These are phyloP conservation scores for Rhinichthys klamathensis DNA, from an alignment of 2,113 vertebrate species.

Conservation along the genomic window DNA sequence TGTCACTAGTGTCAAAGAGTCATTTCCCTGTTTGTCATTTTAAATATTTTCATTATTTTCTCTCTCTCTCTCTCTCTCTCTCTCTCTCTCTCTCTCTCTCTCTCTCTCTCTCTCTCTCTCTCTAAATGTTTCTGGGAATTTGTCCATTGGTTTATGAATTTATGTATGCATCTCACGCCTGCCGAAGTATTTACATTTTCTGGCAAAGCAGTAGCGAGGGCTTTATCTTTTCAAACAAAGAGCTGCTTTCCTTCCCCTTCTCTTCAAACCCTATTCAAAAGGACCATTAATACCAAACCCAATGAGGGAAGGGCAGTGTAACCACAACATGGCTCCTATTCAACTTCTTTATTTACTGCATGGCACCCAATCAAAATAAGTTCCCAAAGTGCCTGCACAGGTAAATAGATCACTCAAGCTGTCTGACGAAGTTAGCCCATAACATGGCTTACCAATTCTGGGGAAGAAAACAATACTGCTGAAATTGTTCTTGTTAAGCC, in stretches of 20 bases:
- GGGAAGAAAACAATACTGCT: constrained; percentile 9
- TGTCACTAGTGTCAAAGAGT: neutral
- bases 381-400: constrained; percentile 61
- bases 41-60: neutral
- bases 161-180: constrained; percentile 35
- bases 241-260: constrained; percentile 79
- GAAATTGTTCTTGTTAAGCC: neutral
- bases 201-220: constrained; percentile 49
- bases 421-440: neutral
- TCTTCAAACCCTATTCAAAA: constrained; percentile 69
- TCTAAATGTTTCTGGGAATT: constrained; percentile 27
- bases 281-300: constrained; percentile 60
- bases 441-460: constrained; percentile 19
- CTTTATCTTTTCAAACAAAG: constrained; percentile 76
- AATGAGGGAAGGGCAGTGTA: constrained; percentile 67
- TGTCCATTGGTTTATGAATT: constrained; percentile 48
- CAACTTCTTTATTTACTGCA: constrained; percentile 76
- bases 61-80: constrained; percentile 29
- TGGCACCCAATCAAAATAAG: constrained; percentile 71
- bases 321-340: constrained; percentile 70
- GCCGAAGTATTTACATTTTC: constrained; percentile 55
- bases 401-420: constrained; percentile 49
- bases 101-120: constrained; percentile 29
- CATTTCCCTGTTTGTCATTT: neutral
- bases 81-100: constrained; percentile 18